Base-by-base conservation (phyloP, 1,140 invertebrate genomes). In the Drosophila cardini region DNA sequence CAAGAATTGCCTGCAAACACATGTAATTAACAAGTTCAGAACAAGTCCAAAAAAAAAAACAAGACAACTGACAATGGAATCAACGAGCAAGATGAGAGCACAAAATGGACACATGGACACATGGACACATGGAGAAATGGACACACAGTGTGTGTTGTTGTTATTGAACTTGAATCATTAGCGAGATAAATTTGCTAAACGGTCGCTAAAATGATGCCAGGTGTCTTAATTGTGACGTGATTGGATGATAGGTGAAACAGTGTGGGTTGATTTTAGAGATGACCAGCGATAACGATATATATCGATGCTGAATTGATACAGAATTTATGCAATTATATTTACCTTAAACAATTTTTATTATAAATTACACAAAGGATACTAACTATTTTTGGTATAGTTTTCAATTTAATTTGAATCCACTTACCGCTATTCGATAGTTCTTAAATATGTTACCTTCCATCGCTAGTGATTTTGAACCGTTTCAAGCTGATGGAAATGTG, bases 171-270 rank as follows among this genome's bases (percentile, higher is more conserved):
- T 56, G 30, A 71, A 75, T 61, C 55, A 7, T 57, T 46, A 52
- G 34, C 34, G 45, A 40, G 30, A 52, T 60, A 65, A 53, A 57
- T 67, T 34, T 58, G 40, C 36, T 32, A 52, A 70, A 63, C 46
- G 55, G 79, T 69, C 65, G 40, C 58, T 48, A 60, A 72, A 34
- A 42, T 15, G 75, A 40, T 63, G 72, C 77, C 81, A 84, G 81
- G 81, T 85, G 81, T 85, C 84, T 76, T 42, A 73, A 70, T 72
- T 40, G 46, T 83, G 80, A 82, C 80, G 75, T 76, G 74, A 63
- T 82, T 70, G 26, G 34, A 56, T 56, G 11, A 61, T 18, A 36
- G 46, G 21, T 58, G 38, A 32, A 56, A 26, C 43, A 67, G 26
- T 26, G 21, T 26, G 21, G 21, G 21, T 26, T 26, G 21, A 26